Evolutionary conservation across 2,113 vertebrate species (phyloP), one percentile per base, ranked within the genome.

Genomic region (Takifugu flavidus): DNA sequence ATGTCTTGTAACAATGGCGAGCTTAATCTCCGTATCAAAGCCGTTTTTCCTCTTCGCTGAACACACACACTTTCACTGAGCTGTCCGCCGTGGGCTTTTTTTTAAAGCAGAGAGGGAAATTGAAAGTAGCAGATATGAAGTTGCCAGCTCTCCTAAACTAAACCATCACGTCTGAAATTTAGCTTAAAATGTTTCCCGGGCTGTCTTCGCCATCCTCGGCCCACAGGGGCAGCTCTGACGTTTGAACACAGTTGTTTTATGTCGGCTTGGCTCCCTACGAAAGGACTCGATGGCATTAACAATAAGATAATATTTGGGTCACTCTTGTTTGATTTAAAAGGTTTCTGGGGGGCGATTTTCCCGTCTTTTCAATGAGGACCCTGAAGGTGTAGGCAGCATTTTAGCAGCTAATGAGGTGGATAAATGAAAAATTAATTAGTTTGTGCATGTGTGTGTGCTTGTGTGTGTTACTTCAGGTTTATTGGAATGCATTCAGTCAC

Each of bases 11-110:
- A 98, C 94, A 96, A 95, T 95, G 89, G 93, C 84, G 83, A 90
- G 93, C 90, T 93, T 98, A 96, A 98, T 98, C 96, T 98, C 95
- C 91, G 94, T 96, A 94, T 96, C 96, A 97, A 96, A 96, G 95
- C 94, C 90, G 93, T 95, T 97, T 97, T 95, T 93, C 95, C 94
- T 91, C 96, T 94, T 92, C 92, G 90, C 91, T 87, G 92, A 93
- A 78, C 47, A 68, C n/a, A 49, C 29, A 57, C 58, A 65, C 56
- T 77, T 81, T 79, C 81, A 70, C 77, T 73, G 28, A 56, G 60
- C 62, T 53, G 52, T 6, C 20, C 54, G 25, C 3, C 11, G 7
- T 49, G 56, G 13, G 6, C 15, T 31, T 51, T 56, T 49, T 59
- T 52, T 29, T 42, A 44, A 44, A 25, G 43, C 29, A 31, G 29